phyloP scores from a whole-genome alignment of 2,113 vertebrate species.

The Odocoileus virginianus region DNA sequence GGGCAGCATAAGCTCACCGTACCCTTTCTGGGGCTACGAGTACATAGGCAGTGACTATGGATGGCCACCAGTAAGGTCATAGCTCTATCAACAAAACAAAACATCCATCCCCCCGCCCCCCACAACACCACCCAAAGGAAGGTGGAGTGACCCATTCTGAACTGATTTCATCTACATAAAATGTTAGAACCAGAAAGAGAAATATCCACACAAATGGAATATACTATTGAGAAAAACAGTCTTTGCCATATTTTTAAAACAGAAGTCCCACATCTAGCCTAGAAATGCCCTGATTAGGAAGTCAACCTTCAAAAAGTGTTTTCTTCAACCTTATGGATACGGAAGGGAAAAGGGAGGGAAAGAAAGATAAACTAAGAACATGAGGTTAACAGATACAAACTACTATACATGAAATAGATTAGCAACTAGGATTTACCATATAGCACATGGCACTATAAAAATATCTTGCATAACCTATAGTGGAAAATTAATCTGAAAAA shows the following conservation, averaged over 20 bases:
- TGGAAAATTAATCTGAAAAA: not conserved
- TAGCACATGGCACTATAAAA: not conserved
- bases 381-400: not conserved
- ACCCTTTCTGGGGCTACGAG: not conserved
- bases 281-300: not conserved
- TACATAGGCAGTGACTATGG: not conserved
- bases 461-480: not conserved
- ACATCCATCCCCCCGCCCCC: fast-evolving
- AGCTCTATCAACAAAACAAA: not conserved
- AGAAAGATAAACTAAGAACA: not conserved
- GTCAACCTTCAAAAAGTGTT: not conserved
- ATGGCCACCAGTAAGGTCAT: not conserved
- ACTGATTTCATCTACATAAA: not conserved
- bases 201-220: not conserved
- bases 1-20: not conserved
- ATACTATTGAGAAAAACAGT: not conserved
- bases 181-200: not conserved
- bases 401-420: not conserved
- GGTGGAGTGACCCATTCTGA: not conserved
- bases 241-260: not conserved
- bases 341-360: not conserved
- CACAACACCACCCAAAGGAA: not conserved
- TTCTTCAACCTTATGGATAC: not conserved
- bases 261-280: not conserved
- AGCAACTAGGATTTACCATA: not conserved